Percentiles rank a stretch among this genome's conserved stretches.
Conservation (phyloP, 1,140 invertebrate species). For the Aphidius ervi region DNA sequence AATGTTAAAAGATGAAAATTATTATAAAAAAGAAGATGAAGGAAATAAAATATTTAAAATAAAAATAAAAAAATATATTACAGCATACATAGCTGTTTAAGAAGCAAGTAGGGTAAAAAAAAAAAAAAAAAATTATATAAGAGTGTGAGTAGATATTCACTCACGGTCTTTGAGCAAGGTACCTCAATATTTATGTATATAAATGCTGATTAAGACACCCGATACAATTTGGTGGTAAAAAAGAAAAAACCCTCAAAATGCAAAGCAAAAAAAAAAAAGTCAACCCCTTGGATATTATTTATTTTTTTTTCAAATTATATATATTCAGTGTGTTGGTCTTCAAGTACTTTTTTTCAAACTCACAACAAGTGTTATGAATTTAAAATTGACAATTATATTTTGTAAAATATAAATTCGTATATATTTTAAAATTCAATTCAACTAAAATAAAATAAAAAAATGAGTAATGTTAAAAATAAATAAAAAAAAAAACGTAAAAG, state of each 20-base stretch:
- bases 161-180: conserved; percentile 40
- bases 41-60: not conserved
- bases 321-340: too few species aligned
- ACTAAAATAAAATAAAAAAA: too few species aligned
- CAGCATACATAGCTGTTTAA: conserved; percentile 1
- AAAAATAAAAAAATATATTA: conserved; percentile 12
- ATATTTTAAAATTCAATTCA: too few species aligned
- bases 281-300: too few species aligned
- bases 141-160: conserved; percentile 17
- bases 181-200: conserved; percentile 31
- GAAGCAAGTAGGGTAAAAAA: not conserved
- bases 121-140: not conserved
- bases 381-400: too few species aligned
- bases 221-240: conserved; percentile 51
- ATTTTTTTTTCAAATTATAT: too few species aligned
- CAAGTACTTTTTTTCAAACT: too few species aligned
- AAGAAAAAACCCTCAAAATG: conserved; percentile 39
- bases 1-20: conserved; percentile 11
- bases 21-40: conserved; percentile 14
- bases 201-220: conserved; percentile 52
- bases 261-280: not conserved
- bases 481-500: not conserved
- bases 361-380: too few species aligned
- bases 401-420: too few species aligned
- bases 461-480: too few species aligned